Conservation (phyloP, 64 coral and sea anemone species). For the Anthopleura sola region DNA sequence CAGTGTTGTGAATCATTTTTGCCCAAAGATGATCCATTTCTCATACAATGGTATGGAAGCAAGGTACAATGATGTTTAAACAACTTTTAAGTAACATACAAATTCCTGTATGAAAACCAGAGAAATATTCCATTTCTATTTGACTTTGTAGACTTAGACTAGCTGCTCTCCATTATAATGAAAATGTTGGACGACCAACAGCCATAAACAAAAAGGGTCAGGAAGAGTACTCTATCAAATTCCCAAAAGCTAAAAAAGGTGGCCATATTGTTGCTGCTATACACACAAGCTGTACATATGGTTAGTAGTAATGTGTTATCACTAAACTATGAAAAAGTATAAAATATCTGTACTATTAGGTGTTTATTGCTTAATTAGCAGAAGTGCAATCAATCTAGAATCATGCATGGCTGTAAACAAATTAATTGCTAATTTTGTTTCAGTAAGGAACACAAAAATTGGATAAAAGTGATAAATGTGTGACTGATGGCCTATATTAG, state of each 20-base stretch:
- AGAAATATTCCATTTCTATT: neutral
- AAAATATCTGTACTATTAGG: no score
- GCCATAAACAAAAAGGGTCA: neutral
- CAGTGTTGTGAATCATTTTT: conserved; percentile 56
- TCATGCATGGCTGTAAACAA: no score
- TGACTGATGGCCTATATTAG: no score
- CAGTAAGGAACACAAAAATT: no score
- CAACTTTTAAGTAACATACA: no score
- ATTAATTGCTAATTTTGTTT: no score
- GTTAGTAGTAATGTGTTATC: no score
- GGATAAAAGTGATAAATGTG: no score
- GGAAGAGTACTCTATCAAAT: conserved; percentile 6
- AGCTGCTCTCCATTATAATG: conserved; percentile 35
- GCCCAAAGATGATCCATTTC: conserved; percentile 35
- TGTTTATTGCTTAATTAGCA: no score
- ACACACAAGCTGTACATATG: neutral
- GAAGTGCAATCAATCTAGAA: no score
- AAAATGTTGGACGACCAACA: conserved; percentile 4
- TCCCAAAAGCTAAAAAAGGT: conserved; percentile 21
- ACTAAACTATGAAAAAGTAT: no score
- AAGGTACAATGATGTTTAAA: neutral
- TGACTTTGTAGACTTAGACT: conserved; percentile 33
- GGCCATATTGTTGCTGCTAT: neutral
- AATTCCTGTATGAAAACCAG: neutral
- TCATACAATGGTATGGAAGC: conserved; percentile 51